Percentiles rank a stretch among this genome's conserved stretches.
phyloP scores from a whole-genome alignment of 2,113 vertebrate species.

The Elanus axillaris region DNA sequence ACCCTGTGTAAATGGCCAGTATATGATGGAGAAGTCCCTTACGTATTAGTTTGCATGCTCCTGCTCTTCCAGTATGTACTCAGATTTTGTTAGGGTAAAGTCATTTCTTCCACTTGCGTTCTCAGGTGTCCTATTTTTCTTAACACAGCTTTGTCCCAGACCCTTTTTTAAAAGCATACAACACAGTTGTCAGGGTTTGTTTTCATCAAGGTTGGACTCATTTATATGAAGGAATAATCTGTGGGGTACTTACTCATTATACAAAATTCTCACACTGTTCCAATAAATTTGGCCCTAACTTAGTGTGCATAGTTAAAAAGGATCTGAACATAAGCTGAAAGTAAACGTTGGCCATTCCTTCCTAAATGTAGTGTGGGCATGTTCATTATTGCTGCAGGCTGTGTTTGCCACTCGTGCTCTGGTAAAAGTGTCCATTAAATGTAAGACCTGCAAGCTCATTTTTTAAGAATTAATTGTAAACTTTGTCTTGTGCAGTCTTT shows the following conservation, averaged over 20 bases:
- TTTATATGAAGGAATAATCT: background rate
- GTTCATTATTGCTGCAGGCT: background rate
- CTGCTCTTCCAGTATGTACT: background rate
- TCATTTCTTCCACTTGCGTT: background rate
- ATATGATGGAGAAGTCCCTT: background rate
- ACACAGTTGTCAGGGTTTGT: background rate
- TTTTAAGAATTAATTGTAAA: background rate
- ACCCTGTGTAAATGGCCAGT: background rate
- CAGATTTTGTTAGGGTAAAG: background rate
- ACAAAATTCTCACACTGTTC: background rate
- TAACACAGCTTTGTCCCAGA: background rate
- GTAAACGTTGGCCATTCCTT: background rate
- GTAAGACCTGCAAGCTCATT: background rate
- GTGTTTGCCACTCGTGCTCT: background rate
- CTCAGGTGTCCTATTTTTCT: background rate
- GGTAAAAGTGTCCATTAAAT: background rate
- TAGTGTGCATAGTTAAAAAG: background rate
- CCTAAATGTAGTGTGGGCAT: background rate
- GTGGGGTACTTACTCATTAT: background rate
- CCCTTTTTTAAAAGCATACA: background rate
- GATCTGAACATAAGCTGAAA: background rate
- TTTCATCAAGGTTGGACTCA: constrained; percentile 16
- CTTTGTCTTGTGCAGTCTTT: background rate
- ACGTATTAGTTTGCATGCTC: background rate
- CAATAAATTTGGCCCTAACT: background rate